Conservation (phyloP, 2,113 vertebrate species). For the Alectura lathami region DNA sequence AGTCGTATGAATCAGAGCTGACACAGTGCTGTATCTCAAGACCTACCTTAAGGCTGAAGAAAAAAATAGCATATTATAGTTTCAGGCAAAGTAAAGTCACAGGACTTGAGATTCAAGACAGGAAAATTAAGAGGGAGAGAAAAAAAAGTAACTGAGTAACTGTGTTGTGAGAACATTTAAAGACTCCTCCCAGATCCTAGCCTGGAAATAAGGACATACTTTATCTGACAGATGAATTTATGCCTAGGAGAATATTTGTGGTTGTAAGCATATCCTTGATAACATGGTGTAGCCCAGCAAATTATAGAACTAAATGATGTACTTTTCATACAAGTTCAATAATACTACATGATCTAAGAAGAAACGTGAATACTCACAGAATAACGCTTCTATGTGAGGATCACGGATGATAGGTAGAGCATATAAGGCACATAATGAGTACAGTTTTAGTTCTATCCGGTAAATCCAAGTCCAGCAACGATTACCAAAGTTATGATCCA, state of each 20-base stretch:
- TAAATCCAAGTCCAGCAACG: constrained; percentile 17
- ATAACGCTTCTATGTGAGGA: not conserved
- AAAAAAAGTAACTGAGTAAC: not conserved
- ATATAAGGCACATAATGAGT: not conserved
- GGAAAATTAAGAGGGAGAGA: not conserved
- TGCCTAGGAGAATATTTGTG: not conserved
- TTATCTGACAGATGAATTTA: not conserved
- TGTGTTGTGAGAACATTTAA: not conserved
- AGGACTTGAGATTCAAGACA: not conserved
- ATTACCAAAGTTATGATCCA: constrained; percentile 1
- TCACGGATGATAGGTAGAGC: not conserved
- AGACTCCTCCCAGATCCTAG: not conserved
- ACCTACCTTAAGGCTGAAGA: not conserved
- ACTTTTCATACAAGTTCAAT: not conserved
- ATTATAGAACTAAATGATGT: not conserved
- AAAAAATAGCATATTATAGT: not conserved
- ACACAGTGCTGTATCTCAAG: not conserved
- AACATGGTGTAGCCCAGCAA: not conserved
- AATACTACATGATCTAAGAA: not conserved
- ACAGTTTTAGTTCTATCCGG: not conserved
- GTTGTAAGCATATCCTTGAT: not conserved
- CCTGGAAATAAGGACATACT: not conserved
- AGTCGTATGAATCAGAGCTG: not conserved
- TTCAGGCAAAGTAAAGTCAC: not conserved
- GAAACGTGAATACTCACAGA: not conserved